Evolutionary conservation across 2,113 vertebrate species (phyloP).

Genomic region (Pelusios castaneus): DNA sequence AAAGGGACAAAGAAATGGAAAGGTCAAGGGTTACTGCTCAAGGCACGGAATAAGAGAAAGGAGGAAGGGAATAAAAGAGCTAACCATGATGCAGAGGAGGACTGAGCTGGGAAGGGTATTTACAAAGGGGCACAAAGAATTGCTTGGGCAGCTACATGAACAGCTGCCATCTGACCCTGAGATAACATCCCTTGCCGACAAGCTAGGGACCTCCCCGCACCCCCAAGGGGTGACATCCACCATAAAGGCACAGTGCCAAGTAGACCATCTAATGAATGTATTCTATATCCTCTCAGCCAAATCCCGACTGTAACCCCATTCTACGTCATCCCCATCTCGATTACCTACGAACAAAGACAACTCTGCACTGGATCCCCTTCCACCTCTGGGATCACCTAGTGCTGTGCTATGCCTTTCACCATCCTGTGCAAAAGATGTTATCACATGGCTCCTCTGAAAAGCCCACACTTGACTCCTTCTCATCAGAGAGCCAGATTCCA

Average conservation of each 20-base stretch:
- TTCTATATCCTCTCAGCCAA: neutral
- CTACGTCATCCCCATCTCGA: neutral
- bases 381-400: neutral
- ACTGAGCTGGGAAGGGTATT: neutral
- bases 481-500: neutral
- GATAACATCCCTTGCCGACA: neutral
- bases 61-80: neutral
- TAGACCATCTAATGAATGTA: rapidly evolving
- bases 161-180: neutral
- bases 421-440: rapidly evolving
- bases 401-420: neutral
- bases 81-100: neutral
- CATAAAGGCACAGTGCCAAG: rapidly evolving
- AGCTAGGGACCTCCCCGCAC: neutral
- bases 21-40: rapidly evolving
- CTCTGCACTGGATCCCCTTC: neutral
- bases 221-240: neutral
- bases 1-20: neutral
- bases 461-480: neutral
- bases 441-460: neutral
- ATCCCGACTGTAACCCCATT: neutral
- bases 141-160: neutral
- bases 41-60: no score
- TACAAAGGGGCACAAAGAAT: neutral
- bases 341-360: rapidly evolving